Percentiles rank a stretch among this genome's conserved stretches.
Evolutionary conservation across 1,140 invertebrate genomes (phyloP).

Genomic region (Danaus melanippus): DNA sequence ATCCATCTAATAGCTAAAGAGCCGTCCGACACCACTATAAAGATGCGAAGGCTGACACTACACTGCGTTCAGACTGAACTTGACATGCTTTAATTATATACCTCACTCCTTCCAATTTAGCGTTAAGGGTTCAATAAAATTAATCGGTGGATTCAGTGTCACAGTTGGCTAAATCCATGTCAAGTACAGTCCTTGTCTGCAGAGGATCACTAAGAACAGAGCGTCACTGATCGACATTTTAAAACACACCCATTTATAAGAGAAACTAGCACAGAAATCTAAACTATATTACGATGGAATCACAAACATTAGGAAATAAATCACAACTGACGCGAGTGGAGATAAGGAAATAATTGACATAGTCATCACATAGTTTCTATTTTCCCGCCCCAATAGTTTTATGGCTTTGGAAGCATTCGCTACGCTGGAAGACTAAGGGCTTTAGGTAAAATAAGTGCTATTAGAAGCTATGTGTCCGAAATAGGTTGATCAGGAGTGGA

Average conservation of each 20-base stretch:
- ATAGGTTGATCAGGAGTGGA: slow-evolving; percentile 14
- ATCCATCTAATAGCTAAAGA: slow-evolving; percentile 62
- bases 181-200: slow-evolving; percentile 40
- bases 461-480: slow-evolving; percentile 2
- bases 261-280: slow-evolving; percentile 48
- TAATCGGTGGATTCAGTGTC: too few relatives aligned
- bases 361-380: slow-evolving; percentile 69
- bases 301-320: slow-evolving; percentile 31
- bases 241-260: slow-evolving; percentile 57
- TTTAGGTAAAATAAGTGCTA: slow-evolving; percentile 25
- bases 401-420: slow-evolving; percentile 46
- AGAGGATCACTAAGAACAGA: slow-evolving; percentile 54
- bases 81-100: slow-evolving; percentile 14
- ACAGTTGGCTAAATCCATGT: slow-evolving; percentile 3
- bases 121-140: too few relatives aligned
- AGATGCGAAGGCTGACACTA: slow-evolving; percentile 59
- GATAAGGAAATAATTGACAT: slow-evolving; percentile 69
- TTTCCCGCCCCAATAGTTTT: slow-evolving; percentile 50
- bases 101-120: too few relatives aligned
- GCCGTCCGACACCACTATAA: slow-evolving; percentile 53
- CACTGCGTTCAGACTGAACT: slow-evolving; percentile 47
- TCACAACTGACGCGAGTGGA: slow-evolving; percentile 40
- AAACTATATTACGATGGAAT: slow-evolving; percentile 38
- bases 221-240: slow-evolving; percentile 55
- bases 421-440: slow-evolving; percentile 51